These are phyloP conservation scores for Microcebus griseorufus DNA, from an alignment of 2,113 vertebrate genomes.

Conservation along the genomic window DNA sequence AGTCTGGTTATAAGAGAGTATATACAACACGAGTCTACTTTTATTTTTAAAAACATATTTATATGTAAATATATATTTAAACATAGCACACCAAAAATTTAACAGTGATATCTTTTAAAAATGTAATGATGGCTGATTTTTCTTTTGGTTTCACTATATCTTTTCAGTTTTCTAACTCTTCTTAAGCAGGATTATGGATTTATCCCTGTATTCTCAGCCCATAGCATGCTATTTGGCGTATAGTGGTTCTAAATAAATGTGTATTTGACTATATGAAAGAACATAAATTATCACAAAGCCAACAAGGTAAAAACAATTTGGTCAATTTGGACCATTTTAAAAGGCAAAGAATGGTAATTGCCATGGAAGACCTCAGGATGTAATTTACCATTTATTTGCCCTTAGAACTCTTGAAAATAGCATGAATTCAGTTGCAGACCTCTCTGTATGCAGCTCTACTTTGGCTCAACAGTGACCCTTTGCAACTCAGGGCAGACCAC, in stretches of 20 bases:
- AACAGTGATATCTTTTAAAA: background rate
- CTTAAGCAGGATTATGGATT: background rate
- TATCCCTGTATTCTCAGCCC: background rate
- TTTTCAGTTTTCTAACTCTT: conserved; percentile 22
- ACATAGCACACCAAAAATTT: background rate
- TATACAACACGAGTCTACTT: background rate
- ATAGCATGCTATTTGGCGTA: background rate
- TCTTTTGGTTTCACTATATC: background rate
- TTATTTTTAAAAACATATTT: background rate
- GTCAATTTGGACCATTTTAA: background rate
- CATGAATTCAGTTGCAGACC: background rate
- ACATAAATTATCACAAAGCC: background rate
- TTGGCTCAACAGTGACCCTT: background rate
- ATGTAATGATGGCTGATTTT: background rate
- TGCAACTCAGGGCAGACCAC: background rate
- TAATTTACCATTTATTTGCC: background rate
- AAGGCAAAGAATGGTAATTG: background rate
- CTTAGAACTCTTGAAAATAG: background rate
- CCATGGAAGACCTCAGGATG: background rate
- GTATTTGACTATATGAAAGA: background rate
- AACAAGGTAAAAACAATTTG: background rate
- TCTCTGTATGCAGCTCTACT: background rate
- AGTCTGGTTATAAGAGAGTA: background rate
- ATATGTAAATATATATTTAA: background rate
- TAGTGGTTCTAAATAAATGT: background rate